These are phyloP conservation scores for Scaptomyza graminum DNA, from an alignment of 1,140 invertebrate genomes.

Conservation along the genomic window DNA sequence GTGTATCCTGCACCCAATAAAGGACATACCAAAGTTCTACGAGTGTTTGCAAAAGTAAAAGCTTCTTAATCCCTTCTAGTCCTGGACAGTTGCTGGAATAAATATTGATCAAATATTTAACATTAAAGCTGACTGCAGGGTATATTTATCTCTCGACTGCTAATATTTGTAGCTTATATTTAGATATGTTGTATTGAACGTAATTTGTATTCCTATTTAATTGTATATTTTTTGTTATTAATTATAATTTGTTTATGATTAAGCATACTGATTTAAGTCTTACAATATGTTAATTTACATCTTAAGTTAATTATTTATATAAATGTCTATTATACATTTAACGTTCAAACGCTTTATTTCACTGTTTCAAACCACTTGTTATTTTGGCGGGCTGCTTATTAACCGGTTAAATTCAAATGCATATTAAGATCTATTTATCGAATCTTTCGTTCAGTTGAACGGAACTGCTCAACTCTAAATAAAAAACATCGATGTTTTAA, in stretches of 20 bases:
- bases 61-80: background rate
- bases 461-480: no score
- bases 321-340: background rate
- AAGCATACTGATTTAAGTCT: background rate
- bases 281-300: background rate
- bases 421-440: no score
- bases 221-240: background rate
- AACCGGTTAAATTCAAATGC: no score
- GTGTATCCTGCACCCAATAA: constrained; percentile 11
- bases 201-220: constrained; percentile 3
- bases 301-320: constrained; percentile 1
- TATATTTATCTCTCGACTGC: constrained; percentile 1
- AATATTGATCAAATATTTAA: background rate
- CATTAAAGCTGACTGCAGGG: background rate
- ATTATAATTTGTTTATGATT: constrained; percentile 6
- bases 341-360: background rate
- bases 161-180: background rate
- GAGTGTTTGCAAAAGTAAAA: background rate
- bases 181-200: constrained; percentile 7
- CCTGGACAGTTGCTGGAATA: no score
- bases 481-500: no score
- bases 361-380: background rate
- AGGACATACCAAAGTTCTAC: background rate
- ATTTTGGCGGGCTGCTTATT: no score
- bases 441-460: no score